Evolutionary conservation across 1,140 invertebrate species (phyloP), one percentile per base, ranked within the genome.

Genomic region (Drosophila pseudoananassae): DNA sequence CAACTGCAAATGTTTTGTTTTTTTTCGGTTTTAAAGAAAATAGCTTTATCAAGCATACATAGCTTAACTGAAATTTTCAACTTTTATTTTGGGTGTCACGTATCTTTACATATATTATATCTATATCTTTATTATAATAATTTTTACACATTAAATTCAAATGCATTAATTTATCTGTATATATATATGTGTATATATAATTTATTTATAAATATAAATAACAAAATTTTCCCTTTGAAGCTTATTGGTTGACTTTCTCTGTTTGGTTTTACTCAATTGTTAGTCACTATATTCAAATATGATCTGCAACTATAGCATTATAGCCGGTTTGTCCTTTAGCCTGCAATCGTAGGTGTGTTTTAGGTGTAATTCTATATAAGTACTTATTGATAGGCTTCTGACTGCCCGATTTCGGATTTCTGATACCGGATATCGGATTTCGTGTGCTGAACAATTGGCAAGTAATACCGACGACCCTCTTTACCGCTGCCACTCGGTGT

Each of bases 201-300:
- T 85, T 84, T 79, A 79, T 85, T 89, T 89, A 85, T 85, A 85
- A 85, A 85, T 85, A 85, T 87, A 88, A 88, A 88, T 88, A 88
- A 88, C 83, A 88, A 88, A 88, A 88, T 76, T 88, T 74, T 87
- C 78, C 80, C 69, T 74, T 79, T 85, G 71, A 81, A 90, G 78
- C 75, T 64, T 66, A 29, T 47, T 79, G 45, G 17, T 47, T 33
- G 55, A 61, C 45, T 38, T 57, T 61, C 23, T 57, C 54, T 70
- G 38, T 68, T 54, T 59, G 61, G 46, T 61, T 59, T 60, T 40
- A 64, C 53, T 71, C 36, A 61, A 49, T 45, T 61, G 15, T 68
- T 68, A 51, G 54, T 83, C 72, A 53, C 61, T 78, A 82, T 82
- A 68, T 77, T 72, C 46, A 63, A 76, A 76, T 75, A 83, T 54